Evolutionary conservation across 2,797 vertebrate genomes (phyloP).

Genomic region (Psittacula echo): DNA sequence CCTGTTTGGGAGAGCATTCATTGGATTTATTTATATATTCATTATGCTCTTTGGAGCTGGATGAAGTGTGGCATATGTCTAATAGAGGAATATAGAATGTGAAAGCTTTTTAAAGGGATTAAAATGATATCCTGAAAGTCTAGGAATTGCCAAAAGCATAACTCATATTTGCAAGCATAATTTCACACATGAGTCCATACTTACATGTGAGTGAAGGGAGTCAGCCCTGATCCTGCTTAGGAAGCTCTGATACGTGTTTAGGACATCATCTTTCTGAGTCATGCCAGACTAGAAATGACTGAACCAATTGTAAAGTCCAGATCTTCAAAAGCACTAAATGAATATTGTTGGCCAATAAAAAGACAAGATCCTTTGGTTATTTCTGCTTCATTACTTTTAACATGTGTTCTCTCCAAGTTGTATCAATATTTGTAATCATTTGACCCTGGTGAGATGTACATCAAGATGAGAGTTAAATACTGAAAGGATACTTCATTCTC

Average conservation of each 20-base stretch:
- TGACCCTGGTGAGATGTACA: not conserved
- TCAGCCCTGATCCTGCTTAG: not conserved
- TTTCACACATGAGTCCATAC: not conserved
- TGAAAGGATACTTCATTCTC: not conserved
- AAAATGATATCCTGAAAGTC: slow-evolving; percentile 20
- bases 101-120: slow-evolving; percentile 65
- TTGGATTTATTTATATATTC: slow-evolving; percentile 21
- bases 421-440: not conserved
- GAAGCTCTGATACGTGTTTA: not conserved
- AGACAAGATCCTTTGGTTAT: not conserved
- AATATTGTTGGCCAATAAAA: not conserved
- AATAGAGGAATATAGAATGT: slow-evolving; percentile 25
- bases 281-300: not conserved
- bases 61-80: slow-evolving; percentile 36
- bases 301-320: not conserved
- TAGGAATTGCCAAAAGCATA: slow-evolving; percentile 9
- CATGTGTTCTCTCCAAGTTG: not conserved
- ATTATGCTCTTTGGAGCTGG: slow-evolving; percentile 48
- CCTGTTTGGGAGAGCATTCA: not conserved
- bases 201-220: not conserved
- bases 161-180: slow-evolving; percentile 7
- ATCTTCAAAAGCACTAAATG: not conserved
- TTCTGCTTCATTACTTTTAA: not conserved
- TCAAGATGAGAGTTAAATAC: not conserved
- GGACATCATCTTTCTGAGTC: not conserved